A percentile compares a stretch with the other conserved stretches of the same genome.
These are phyloP conservation scores for Oryzias dopingdopingensis DNA, from an alignment of 2,797 vertebrate genomes.

Conservation along the genomic window DNA sequence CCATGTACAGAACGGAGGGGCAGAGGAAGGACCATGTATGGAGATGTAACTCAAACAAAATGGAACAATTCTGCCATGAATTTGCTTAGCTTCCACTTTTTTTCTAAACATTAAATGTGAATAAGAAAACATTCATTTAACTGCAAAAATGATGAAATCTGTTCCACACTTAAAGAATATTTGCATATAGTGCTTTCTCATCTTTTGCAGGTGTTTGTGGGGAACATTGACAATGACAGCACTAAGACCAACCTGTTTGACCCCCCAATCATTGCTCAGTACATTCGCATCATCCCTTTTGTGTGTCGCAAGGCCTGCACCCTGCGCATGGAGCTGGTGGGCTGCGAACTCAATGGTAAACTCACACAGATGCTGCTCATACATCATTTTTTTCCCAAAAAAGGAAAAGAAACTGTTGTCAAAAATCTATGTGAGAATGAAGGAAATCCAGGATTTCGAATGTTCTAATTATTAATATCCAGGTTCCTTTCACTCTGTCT, in stretches of 20 bases:
- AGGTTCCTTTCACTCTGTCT: no score
- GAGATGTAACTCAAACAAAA: not conserved
- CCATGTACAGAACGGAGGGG: constrained; percentile 65
- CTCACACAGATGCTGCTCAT: constrained; percentile 2
- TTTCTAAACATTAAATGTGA: not conserved
- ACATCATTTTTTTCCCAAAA: no score
- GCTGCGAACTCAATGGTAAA: constrained; percentile 95
- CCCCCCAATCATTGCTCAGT: constrained; percentile 84
- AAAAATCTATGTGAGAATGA: no score
- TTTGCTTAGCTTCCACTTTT: not conserved
- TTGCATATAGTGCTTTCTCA: not conserved
- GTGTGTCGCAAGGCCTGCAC: constrained; percentile 87
- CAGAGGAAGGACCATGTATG: constrained; percentile 77
- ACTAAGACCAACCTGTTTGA: constrained; percentile 86
- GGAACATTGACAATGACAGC: constrained; percentile 84
- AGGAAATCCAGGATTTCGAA: no score
- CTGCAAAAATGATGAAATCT: not conserved
- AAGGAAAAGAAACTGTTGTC: no score
- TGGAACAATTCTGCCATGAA: no score
- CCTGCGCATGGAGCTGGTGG: constrained; percentile 91
- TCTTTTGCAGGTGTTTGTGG: constrained; percentile 83
- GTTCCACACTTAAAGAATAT: not conserved
- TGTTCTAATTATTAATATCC: no score
- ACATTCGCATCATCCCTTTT: constrained; percentile 84
- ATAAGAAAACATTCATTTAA: not conserved